Base-by-base conservation (phyloP, 2,113 vertebrate species). In the Chloebia gouldiae region DNA sequence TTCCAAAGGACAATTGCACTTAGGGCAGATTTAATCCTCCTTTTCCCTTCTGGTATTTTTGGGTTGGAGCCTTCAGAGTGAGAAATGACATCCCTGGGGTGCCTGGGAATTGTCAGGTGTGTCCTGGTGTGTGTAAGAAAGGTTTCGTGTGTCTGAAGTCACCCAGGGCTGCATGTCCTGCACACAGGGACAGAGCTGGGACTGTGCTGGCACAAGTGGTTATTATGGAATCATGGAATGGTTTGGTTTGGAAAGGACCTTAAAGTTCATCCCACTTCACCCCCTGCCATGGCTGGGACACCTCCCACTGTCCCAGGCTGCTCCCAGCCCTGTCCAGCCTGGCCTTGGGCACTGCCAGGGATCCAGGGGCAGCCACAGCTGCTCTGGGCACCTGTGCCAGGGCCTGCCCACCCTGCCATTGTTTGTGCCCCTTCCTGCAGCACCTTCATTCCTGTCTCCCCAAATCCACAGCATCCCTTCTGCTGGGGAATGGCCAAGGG, bases 251-350 rank as follows among this genome's bases (percentile, higher is more conserved):
- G 66, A 31, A 25, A 16, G 24, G 17, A 79, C 9, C 20, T 25
- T 16, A 25, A 71, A 56, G 2, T 0, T 2, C 24, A 54, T 17
- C n/a, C 13, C 2, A 1, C 0, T 0, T 54, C 47, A 53, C 10
- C n/a, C n/a, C 19, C 13, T 69, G 40, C 39, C 63, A 37, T 23
- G 33, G 39, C 56, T 63, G 40, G 30, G 56, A 71, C 85, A 47
- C 40, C 20, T 87, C 0, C 28, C 65, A 40, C 65, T 10, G 2
- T 56, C 65, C 49, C 75, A 87, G 85, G 40, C 3, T 25, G 42
- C 66, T 88, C 75, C 65, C 0, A 79, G 7, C 21, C 25, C 53
- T 3, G 3, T 21, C 51, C 82, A 86, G 1, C 66, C 57, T 64
- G 66, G 57, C 49, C 85, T 80, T 25, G 85, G 66, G 0, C 75